A percentile compares a stretch with the other conserved stretches of the same genome.
These are phyloP conservation scores for Calameuta filiformis DNA, from an alignment of 2,888 invertebrate genomes.

Conservation along the genomic window DNA sequence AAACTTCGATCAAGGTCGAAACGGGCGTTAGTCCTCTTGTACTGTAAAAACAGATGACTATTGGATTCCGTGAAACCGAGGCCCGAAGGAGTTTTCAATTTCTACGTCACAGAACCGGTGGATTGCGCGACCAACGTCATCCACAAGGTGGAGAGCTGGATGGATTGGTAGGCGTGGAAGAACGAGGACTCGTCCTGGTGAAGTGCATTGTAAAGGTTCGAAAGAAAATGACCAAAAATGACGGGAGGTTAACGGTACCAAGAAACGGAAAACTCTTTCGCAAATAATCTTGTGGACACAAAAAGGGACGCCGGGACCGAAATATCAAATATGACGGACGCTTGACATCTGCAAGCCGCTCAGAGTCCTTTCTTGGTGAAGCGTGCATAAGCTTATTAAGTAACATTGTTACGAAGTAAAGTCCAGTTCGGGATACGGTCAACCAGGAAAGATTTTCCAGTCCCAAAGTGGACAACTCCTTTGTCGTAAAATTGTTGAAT, in stretches of 20 bases:
- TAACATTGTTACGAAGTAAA: conserved; percentile 56
- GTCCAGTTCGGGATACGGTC: conserved; percentile 33
- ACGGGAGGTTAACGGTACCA: conserved; percentile 41
- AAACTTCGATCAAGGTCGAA: no score
- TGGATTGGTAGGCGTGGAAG: conserved; percentile 15
- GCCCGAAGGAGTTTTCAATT: background rate
- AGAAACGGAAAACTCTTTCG: conserved; percentile 57
- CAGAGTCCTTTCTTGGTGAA: conserved; percentile 54
- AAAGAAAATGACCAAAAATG: conserved; percentile 35
- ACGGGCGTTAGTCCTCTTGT: background rate
- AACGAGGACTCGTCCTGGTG: conserved; percentile 31
- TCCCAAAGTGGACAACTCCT: conserved; percentile 37
- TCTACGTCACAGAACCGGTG: background rate
- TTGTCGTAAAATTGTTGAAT: conserved; percentile 18
- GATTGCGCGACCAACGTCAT: conserved; percentile 6
- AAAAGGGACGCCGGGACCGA: conserved; percentile 30
- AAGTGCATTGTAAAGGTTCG: conserved; percentile 35
- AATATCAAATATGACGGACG: conserved; percentile 62
- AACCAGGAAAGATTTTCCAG: conserved; percentile 8
- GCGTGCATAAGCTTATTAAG: conserved; percentile 65
- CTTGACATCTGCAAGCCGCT: conserved; percentile 56
- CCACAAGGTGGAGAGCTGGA: conserved; percentile 1
- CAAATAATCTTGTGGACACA: conserved; percentile 52
- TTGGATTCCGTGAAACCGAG: background rate
- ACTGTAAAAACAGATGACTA: background rate